These are phyloP conservation scores for Raillietiella orientalis DNA, from an alignment of 2,888 invertebrate genomes.

Conservation along the genomic window DNA sequence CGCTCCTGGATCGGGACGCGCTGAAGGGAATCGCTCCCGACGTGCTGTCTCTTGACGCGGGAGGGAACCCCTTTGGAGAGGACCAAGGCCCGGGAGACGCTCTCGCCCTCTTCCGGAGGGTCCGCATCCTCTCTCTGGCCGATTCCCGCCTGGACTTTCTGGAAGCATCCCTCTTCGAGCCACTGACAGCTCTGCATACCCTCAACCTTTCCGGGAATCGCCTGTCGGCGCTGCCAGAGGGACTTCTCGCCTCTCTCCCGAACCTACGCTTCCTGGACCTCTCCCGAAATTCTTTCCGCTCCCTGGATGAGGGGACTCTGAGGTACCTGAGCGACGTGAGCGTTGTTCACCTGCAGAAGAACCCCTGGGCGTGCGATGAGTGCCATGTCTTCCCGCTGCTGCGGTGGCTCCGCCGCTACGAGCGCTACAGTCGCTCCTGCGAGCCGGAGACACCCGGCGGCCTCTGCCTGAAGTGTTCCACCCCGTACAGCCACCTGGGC, in stretches of 20 bases:
- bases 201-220: too few relatives aligned
- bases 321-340: constrained; percentile 6
- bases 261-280: constrained; percentile 8
- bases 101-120: too few relatives aligned
- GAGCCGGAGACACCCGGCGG: constrained; percentile 2
- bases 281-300: constrained; percentile 8
- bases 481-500: constrained; percentile 6
- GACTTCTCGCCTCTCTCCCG: constrained; percentile 6
- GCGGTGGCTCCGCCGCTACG: constrained; percentile 7
- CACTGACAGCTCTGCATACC: too few relatives aligned
- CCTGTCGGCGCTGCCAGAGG: constrained; percentile 4
- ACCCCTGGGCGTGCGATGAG: constrained; percentile 9
- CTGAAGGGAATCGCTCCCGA: too few relatives aligned
- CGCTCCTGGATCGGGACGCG: too few relatives aligned
- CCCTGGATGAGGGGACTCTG: constrained; percentile 7
- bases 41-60: too few relatives aligned
- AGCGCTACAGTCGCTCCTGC: constrained; percentile 6
- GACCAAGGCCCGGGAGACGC: too few relatives aligned
- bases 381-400: constrained; percentile 9
- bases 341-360: constrained; percentile 7
- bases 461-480: constrained; percentile 7
- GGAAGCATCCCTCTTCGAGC: too few relatives aligned
- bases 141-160: too few relatives aligned
- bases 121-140: too few relatives aligned
- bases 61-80: too few relatives aligned